These are phyloP conservation scores for Molorchus minor DNA, from an alignment of 2,888 invertebrate genomes.

Conservation along the genomic window DNA sequence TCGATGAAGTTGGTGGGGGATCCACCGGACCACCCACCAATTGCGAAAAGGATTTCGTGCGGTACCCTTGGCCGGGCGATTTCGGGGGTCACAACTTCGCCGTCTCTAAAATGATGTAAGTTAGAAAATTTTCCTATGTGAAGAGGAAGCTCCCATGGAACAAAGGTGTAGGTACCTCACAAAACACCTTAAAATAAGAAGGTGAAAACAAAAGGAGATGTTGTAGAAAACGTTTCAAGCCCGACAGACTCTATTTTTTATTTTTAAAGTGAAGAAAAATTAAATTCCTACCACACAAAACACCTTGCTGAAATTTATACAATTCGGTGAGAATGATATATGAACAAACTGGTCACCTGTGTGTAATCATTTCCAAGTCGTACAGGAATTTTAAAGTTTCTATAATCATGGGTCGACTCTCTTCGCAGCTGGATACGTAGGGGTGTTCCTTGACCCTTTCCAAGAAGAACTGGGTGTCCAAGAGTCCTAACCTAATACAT, in stretches of 20 bases:
- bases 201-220: too few relatives aligned
- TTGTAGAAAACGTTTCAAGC: too few relatives aligned
- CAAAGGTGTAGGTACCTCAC: too few relatives aligned
- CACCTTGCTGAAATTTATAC: too few relatives aligned
- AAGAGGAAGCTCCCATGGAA: too few relatives aligned
- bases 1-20: conserved; percentile 82
- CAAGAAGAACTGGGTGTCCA: conserved; percentile 90
- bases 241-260: too few relatives aligned
- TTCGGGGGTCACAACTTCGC: conserved; percentile 84
- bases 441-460: conserved; percentile 90
- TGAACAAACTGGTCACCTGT: conserved; percentile 50
- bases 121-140: too few relatives aligned
- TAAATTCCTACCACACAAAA: too few relatives aligned
- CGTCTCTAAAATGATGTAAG: conserved; percentile 70
- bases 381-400: conserved; percentile 92
- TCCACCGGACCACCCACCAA: conserved; percentile 83
- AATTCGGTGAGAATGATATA: conserved; percentile 8
- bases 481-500: conserved; percentile 81
- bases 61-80: conserved; percentile 86
- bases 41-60: conserved; percentile 87
- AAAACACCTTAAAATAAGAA: too few relatives aligned
- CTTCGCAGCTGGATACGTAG: conserved; percentile 83
- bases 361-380: conserved; percentile 88
- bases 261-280: too few relatives aligned
- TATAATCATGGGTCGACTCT: conserved; percentile 87